Conservation (phyloP, 2,797 vertebrate species). For the Triplophysa bombifrons region DNA sequence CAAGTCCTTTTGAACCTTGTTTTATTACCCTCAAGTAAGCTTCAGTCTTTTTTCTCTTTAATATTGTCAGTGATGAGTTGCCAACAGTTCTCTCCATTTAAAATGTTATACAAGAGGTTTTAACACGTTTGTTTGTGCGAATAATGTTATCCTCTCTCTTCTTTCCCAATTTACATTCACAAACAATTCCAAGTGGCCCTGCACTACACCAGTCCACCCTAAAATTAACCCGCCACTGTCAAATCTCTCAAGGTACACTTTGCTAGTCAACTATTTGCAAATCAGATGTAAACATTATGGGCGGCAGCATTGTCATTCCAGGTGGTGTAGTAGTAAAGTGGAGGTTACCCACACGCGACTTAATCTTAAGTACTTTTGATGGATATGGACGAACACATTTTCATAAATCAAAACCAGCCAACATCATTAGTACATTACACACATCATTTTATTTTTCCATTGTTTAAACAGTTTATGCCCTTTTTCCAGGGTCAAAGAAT, state of each 20-base stretch:
- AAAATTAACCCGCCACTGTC: conserved; percentile 34
- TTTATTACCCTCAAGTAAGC: no score
- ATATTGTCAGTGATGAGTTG: neutral
- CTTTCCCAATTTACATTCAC: neutral
- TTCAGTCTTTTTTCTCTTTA: neutral
- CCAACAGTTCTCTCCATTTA: neutral
- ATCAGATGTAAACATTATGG: conserved; percentile 55
- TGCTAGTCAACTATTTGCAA: conserved; percentile 55
- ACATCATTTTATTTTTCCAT: conserved; percentile 17
- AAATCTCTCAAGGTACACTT: conserved; percentile 36
- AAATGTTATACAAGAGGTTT: neutral
- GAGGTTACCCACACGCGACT: conserved; percentile 51
- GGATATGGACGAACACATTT: conserved; percentile 57
- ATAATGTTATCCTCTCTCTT: neutral
- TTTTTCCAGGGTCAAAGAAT: neutral
- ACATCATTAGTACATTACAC: neutral
- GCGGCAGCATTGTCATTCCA: conserved; percentile 49
- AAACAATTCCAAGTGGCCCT: neutral
- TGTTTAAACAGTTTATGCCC: conserved; percentile 20
- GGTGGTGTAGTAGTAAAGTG: conserved; percentile 58
- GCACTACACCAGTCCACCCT: conserved; percentile 11
- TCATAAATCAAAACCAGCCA: conserved; percentile 52
- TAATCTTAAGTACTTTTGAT: conserved; percentile 52
- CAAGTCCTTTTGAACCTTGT: neutral
- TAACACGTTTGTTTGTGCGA: neutral